Percentiles rank a stretch among this genome's conserved stretches.
These are phyloP conservation scores for Drosophila incognita DNA, from an alignment of 2,888 invertebrate genomes.

Conservation along the genomic window DNA sequence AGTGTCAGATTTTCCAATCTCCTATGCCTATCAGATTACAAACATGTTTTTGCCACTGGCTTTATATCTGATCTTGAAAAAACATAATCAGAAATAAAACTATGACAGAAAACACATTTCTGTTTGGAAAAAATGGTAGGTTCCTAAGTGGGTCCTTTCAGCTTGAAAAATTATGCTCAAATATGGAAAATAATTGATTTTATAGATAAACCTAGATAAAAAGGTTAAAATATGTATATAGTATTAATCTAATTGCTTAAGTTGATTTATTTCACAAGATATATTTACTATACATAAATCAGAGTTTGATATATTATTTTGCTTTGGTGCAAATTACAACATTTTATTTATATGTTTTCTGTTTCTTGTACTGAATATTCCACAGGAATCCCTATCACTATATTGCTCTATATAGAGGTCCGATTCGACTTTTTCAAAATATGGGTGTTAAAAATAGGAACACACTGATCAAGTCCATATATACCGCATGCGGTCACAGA, in stretches of 20 bases:
- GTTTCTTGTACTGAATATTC: too few relatives aligned
- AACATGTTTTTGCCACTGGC: neutral
- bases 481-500: neutral
- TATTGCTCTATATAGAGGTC: neutral
- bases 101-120: neutral
- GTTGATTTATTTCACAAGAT: neutral
- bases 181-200: neutral
- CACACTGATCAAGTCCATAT: neutral
- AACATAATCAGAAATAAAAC: neutral
- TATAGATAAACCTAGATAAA: neutral
- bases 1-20: neutral
- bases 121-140: neutral
- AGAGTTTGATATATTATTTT: neutral
- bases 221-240: neutral
- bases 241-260: neutral
- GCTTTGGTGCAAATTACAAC: neutral
- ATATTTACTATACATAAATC: neutral
- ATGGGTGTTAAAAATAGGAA: neutral
- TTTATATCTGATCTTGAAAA: neutral
- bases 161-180: neutral
- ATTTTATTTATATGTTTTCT: too few relatives aligned
- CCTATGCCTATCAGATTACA: neutral
- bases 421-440: neutral
- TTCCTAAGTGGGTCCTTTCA: too few relatives aligned
- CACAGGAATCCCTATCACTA: neutral